A percentile compares a stretch with the other conserved stretches of the same genome.
phyloP scores from a whole-genome alignment of 2,113 vertebrate species.

The Phalacrocorax brasilianus region DNA sequence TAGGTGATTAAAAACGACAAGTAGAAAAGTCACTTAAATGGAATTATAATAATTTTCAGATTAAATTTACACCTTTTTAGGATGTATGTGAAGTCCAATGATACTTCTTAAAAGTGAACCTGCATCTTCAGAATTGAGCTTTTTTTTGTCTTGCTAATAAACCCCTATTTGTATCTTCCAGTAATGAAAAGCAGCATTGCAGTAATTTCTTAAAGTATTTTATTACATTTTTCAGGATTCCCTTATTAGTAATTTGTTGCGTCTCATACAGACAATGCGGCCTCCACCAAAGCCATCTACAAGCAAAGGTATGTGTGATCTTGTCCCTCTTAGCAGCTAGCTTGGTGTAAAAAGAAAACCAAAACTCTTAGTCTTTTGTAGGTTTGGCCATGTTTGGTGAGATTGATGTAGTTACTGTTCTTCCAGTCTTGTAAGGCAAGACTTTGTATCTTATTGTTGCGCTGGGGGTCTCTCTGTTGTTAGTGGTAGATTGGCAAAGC shows the following conservation, averaged over 20 bases:
- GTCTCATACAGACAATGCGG: conserved; percentile 97
- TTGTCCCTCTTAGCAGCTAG: no score
- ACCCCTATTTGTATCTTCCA: background rate
- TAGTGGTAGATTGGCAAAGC: background rate
- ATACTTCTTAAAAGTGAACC: background rate
- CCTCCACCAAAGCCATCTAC: conserved; percentile 83
- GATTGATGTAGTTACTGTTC: background rate
- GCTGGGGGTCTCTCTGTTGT: background rate
- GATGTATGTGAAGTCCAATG: rapidly evolving
- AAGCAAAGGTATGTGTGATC: conserved; percentile 77
- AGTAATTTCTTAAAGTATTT: background rate
- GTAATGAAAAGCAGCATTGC: rapidly evolving
- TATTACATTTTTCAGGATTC: conserved; percentile 79
- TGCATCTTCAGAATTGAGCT: background rate
- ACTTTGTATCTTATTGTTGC: background rate
- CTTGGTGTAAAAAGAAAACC: background rate
- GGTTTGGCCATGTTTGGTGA: background rate
- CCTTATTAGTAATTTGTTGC: conserved; percentile 89
- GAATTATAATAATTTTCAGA: background rate
- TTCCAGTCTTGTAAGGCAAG: background rate
- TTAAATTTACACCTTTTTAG: background rate
- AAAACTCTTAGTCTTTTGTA: background rate
- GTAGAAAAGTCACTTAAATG: background rate
- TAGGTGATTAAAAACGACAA: background rate
- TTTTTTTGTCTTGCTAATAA: background rate